Evolutionary conservation across 2,888 invertebrate species (phyloP), one percentile per base, ranked within the genome.

Genomic region (Lasioglossum marginatum): DNA sequence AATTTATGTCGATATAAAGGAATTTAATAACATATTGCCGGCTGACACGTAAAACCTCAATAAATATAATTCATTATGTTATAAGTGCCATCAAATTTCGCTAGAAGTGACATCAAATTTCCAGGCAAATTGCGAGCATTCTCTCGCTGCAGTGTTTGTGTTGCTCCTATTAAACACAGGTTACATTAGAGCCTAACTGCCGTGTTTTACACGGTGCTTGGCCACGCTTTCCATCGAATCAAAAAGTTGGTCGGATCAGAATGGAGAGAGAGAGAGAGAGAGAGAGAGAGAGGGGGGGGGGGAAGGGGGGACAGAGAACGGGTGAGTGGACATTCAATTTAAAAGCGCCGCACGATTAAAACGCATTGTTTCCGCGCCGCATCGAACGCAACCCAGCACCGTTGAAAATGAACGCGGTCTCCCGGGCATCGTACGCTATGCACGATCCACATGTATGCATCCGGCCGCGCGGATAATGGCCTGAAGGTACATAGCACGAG

Each of bases 391-490:
- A 2, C 8, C 10, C 8, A 2, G 31, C 4, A 4, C 63, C 63
- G 43, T 66, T 73, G 66, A 66, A 85, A 85, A 85, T 72, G 85
- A 57, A 79, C 60, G 45, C 48, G 75, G 27, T 74, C 85, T 66
- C 79, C 4, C 16, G 79, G 83, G 79, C 16, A 72, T 79, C 73
- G 76, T 80, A 73, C 37, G 14, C 40, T 57, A 66, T 75, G 72
- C 52, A 34, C 73, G 66, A 71, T 77, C 57, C 81, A 75, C 74
- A n/a, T 27, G 77, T 74, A 34, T 77, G 76, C 86, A 81, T 66
- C 43, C 57, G 45, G 71, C 74, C 75, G 60, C 72, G 40, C 48
- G 37, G 66, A 82, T 82, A 86, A 86, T 82, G 77, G 82, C 86
- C 70, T 12, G 27, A 77, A 79, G 82, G 79, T 82, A 82, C 79